Percentiles rank a stretch among this genome's conserved stretches.
These are phyloP conservation scores for Salarias fasciatus DNA, from an alignment of 2,797 vertebrate species.

Conservation along the genomic window DNA sequence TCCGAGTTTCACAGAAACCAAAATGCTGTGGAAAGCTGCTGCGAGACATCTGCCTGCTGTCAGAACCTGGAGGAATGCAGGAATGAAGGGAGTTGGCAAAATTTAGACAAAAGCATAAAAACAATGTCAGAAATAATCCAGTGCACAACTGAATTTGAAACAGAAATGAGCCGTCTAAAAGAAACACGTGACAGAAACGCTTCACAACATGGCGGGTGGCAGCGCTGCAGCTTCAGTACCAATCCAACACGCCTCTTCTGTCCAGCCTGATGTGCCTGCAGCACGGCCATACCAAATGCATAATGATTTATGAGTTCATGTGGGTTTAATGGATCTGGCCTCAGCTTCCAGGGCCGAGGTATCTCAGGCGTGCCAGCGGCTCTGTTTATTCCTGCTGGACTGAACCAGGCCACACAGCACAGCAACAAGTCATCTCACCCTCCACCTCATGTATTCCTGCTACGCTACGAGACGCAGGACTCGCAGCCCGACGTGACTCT, in stretches of 20 bases:
- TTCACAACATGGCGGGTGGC: neutral
- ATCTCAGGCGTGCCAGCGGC: neutral
- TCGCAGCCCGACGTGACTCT: neutral
- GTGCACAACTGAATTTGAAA: too few species aligned
- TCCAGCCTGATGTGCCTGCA: neutral
- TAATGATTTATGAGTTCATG: neutral
- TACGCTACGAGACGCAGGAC: neutral
- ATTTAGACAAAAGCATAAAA: conserved; percentile 28
- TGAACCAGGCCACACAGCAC: conserved; percentile 5
- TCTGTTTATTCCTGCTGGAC: neutral
- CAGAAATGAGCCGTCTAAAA: too few species aligned
- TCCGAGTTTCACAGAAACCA: conserved; percentile 18
- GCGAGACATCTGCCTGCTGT: conserved; percentile 18
- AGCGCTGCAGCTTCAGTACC: neutral
- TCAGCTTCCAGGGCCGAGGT: neutral
- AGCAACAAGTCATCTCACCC: neutral
- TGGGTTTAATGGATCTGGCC: neutral
- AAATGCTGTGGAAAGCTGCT: neutral
- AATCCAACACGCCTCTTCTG: neutral
- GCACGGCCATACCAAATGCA: neutral
- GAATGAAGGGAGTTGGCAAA: conserved; percentile 9
- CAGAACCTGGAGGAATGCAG: conserved; percentile 16
- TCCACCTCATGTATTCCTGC: too few species aligned
- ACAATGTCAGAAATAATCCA: too few species aligned
- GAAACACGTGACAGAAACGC: neutral